A percentile compares a stretch with the other conserved stretches of the same genome.
Conservation (phyloP, 2,113 vertebrate genomes). For the Dicrurus megarhynchus region DNA sequence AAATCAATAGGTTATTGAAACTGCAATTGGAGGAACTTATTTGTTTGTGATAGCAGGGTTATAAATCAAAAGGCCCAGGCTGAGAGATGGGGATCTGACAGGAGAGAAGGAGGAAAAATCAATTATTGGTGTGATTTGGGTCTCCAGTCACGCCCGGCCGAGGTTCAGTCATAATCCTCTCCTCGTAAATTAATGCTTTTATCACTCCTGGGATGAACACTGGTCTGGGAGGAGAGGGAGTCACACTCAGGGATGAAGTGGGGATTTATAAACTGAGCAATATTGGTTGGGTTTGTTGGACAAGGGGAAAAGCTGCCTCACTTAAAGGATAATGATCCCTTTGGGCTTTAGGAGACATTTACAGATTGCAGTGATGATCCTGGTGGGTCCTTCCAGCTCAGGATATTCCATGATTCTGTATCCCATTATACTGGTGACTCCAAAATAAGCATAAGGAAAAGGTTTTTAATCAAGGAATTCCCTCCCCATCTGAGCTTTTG, state of each 20-base stretch:
- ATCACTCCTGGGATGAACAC: background rate
- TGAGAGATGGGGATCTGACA: background rate
- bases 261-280: background rate
- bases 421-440: background rate
- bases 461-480: background rate
- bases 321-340: background rate
- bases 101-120: background rate
- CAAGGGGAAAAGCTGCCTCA: background rate
- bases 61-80: background rate
- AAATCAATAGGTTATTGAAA: constrained; percentile 47
- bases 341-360: background rate
- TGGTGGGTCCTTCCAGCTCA: background rate
- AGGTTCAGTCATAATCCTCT: background rate
- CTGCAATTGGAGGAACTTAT: constrained; percentile 28
- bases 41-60: constrained; percentile 24
- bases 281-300: background rate
- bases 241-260: background rate
- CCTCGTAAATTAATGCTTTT: constrained; percentile 8
- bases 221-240: background rate
- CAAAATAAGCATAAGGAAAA: background rate
- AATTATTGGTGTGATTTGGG: background rate
- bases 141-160: background rate
- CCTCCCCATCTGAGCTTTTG: background rate
- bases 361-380: background rate
- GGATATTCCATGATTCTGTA: background rate